Evolutionary conservation across 2,888 invertebrate genomes (phyloP).

Genomic region (Acleris sparsana): DNA sequence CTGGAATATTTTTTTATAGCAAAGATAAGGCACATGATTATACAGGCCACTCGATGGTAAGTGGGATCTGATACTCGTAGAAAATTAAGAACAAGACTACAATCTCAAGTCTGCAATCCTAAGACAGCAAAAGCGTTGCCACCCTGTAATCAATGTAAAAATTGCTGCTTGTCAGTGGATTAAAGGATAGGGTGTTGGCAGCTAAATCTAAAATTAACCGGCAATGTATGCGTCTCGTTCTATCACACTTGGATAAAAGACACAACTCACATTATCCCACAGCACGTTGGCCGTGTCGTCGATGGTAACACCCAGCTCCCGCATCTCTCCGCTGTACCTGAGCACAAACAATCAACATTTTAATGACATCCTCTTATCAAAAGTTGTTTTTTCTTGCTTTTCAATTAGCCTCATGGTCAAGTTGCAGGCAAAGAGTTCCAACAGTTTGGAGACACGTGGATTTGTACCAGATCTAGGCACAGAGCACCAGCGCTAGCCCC

Average conservation of each 20-base stretch:
- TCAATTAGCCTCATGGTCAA: slow-evolving; percentile 88
- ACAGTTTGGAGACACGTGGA: slow-evolving; percentile 77
- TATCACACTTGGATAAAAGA: neutral
- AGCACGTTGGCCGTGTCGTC: slow-evolving; percentile 93
- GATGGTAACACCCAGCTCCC: slow-evolving; percentile 93
- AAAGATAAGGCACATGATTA: neutral
- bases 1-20: neutral
- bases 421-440: slow-evolving; percentile 93
- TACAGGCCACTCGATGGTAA: neutral
- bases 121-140: neutral
- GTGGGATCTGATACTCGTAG: neutral
- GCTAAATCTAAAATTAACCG: no score
- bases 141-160: no score
- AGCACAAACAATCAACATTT: slow-evolving; percentile 2
- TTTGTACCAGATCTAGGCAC: slow-evolving; percentile 94
- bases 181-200: no score
- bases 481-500: slow-evolving; percentile 92
- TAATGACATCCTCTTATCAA: neutral
- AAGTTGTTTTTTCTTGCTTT: no score
- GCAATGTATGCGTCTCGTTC: no score
- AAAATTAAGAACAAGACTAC: neutral
- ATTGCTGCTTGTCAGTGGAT: no score
- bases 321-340: slow-evolving; percentile 96
- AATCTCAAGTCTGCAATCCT: no score
- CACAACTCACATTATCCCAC: slow-evolving; percentile 94